Evolutionary conservation across 2,888 invertebrate species (phyloP).

Genomic region (Phengaris arion): DNA sequence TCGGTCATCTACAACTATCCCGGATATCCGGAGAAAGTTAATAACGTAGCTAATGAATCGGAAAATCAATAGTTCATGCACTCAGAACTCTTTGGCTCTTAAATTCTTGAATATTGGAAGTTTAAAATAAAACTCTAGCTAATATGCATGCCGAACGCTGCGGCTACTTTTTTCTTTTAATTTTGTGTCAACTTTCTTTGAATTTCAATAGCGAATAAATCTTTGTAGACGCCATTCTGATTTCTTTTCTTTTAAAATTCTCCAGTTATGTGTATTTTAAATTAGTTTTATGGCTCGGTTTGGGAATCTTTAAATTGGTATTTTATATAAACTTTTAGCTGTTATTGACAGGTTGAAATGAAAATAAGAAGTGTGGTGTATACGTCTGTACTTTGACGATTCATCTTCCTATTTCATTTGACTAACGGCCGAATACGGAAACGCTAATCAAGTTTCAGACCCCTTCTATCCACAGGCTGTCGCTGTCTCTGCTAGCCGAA

Average conservation of each 20-base stretch:
- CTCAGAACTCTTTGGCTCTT: constrained; percentile 20
- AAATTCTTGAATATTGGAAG: constrained; percentile 21
- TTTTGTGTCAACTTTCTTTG: constrained; percentile 29
- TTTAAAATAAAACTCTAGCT: constrained; percentile 24
- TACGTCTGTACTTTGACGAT: too few relatives aligned
- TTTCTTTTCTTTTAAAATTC: constrained; percentile 24
- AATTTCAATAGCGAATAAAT: constrained; percentile 29
- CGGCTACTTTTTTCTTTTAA: constrained; percentile 23
- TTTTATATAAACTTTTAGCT: constrained; percentile 1
- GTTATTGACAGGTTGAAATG: neutral
- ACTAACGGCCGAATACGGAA: too few relatives aligned
- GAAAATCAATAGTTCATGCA: constrained; percentile 25
- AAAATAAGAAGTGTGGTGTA: neutral
- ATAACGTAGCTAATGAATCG: constrained; percentile 17
- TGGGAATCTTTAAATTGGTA: constrained; percentile 10
- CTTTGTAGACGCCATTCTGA: constrained; percentile 15
- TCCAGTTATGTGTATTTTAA: constrained; percentile 23
- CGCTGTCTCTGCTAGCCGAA: too few relatives aligned
- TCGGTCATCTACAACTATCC: neutral
- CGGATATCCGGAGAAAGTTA: neutral
- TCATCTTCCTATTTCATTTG: too few relatives aligned
- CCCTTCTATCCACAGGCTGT: too few relatives aligned
- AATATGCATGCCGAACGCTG: constrained; percentile 30
- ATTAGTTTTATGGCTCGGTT: constrained; percentile 8
- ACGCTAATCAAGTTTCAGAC: too few relatives aligned